These are phyloP conservation scores for Nannoperca obscura DNA, from an alignment of 2,797 vertebrate genomes.

Conservation along the genomic window DNA sequence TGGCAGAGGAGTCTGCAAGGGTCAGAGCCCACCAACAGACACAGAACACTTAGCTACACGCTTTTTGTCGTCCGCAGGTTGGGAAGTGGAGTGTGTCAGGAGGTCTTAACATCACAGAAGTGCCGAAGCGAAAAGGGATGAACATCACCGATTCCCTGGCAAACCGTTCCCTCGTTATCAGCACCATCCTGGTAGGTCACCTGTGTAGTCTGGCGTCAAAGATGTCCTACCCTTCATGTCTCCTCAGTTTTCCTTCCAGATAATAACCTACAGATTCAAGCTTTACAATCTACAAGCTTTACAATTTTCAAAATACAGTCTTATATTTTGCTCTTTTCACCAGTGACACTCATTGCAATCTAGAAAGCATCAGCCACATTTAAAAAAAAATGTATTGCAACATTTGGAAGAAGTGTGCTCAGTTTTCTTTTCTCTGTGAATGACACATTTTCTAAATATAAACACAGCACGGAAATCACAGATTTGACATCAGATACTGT, in stretches of 20 bases:
- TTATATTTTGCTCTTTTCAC: neutral
- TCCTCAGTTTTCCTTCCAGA: neutral
- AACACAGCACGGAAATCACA: too few species aligned
- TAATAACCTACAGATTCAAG: conserved; percentile 12
- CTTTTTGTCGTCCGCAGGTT: conserved; percentile 86
- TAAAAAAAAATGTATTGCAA: neutral
- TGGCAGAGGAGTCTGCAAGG: conserved; percentile 52
- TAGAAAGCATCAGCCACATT: conserved; percentile 2
- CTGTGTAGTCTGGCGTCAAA: conserved; percentile 16
- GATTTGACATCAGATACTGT: too few species aligned
- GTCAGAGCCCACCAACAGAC: conserved; percentile 64
- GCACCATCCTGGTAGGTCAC: conserved; percentile 94
- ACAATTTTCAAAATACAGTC: too few species aligned
- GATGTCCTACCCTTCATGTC: conserved; percentile 5
- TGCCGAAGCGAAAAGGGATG: conserved; percentile 92
- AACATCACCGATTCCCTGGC: conserved; percentile 98
- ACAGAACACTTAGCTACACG: conserved; percentile 61
- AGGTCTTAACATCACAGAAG: conserved; percentile 96
- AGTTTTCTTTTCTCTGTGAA: neutral
- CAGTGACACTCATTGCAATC: neutral
- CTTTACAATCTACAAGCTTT: too few species aligned
- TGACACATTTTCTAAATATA: too few species aligned
- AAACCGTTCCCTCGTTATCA: conserved; percentile 96
- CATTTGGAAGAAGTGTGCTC: neutral
- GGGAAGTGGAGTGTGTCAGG: conserved; percentile 95